A percentile compares a stretch with the other conserved stretches of the same genome.
phyloP scores from a whole-genome alignment of 2,888 invertebrate species.

The Tetropium fuscum region DNA sequence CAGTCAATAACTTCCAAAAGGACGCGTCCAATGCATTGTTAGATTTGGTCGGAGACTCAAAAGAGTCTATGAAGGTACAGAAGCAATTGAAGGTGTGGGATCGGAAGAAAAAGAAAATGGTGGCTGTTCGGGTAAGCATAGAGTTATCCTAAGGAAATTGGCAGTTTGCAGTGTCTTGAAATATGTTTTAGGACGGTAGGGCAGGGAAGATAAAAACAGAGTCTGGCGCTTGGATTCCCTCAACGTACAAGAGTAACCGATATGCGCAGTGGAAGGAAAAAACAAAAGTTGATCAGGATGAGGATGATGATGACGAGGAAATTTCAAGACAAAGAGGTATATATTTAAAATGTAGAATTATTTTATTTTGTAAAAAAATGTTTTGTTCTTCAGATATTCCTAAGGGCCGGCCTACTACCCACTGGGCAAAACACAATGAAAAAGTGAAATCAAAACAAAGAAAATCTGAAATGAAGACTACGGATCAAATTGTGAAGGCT shows the following conservation, averaged over 20 bases:
- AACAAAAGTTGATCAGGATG: constrained; percentile 69
- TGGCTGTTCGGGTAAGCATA: constrained; percentile 73
- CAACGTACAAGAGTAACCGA: constrained; percentile 92
- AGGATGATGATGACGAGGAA: constrained; percentile 64
- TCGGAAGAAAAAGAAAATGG: constrained; percentile 95
- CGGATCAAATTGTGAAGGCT: constrained; percentile 84
- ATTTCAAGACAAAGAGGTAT: constrained; percentile 34
- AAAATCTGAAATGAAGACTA: constrained; percentile 74
- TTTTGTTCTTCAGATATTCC: constrained; percentile 40
- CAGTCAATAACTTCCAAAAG: constrained; percentile 82
- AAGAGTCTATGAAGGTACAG: constrained; percentile 72
- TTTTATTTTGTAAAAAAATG: not conserved
- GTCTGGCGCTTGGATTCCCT: constrained; percentile 94
- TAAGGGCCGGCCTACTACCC: constrained; percentile 71
- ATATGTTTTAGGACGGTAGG: constrained; percentile 67
- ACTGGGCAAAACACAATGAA: constrained; percentile 84
- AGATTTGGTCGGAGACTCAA: constrained; percentile 87
- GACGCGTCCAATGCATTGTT: constrained; percentile 84
- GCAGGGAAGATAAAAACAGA: constrained; percentile 92
- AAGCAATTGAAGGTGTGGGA: constrained; percentile 87
- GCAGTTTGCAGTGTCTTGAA: not conserved
- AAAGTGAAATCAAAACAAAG: constrained; percentile 74
- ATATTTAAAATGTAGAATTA: not conserved
- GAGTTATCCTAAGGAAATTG: constrained; percentile 18
- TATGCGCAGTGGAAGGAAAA: constrained; percentile 90